Evolutionary conservation across 2,797 vertebrate genomes (phyloP), one percentile per base, ranked within the genome.

Genomic region (Anisognathus igniventris): DNA sequence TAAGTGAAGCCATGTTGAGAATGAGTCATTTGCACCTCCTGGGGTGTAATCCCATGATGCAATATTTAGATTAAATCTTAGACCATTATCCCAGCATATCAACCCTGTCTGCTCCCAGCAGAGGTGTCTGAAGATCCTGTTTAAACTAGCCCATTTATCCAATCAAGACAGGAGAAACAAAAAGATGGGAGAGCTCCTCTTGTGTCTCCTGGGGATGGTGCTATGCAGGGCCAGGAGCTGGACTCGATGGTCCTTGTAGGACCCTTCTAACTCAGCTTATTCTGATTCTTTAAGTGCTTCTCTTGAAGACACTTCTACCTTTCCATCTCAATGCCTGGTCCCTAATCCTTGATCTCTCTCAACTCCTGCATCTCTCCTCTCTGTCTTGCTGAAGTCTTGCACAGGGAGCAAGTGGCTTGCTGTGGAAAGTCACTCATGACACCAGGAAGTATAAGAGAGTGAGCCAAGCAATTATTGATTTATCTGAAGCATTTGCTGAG

Each of bases 101-200:
- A 93, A 23, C 35, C 17, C 50, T 83, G 64, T 44, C 84, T 64
- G 39, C 70, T 86, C 62, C 53, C 58, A 68, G 68, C 47, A 80
- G 25, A 86, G 31, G 31, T 57, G 47, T 80, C 81, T 51, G 20
- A 64, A 89, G 54, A 92, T 82, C 89, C 44, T 93, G 87, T 96
- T 96, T 91, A 94, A 96, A 93, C 82, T 62, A 91, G 79, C 51
- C 76, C 73, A 84, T 70, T 95, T 94, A 91, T 90, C 91, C 91
- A 91, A 88, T 86, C 89, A 93, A 88, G 78, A 60, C 19, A 72
- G 58, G 21, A 86, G 89, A 88, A 91, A 83, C 61, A 88, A 88
- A 91, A 81, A 50, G 68, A 74, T 15, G 39, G 64, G 66, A 80
- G n/a, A 17, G 35, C 12, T 77, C 31, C 33, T 78, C 51, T 74